Evolutionary conservation across 2,797 vertebrate genomes (phyloP).

Genomic region (Tapirus indicus): DNA sequence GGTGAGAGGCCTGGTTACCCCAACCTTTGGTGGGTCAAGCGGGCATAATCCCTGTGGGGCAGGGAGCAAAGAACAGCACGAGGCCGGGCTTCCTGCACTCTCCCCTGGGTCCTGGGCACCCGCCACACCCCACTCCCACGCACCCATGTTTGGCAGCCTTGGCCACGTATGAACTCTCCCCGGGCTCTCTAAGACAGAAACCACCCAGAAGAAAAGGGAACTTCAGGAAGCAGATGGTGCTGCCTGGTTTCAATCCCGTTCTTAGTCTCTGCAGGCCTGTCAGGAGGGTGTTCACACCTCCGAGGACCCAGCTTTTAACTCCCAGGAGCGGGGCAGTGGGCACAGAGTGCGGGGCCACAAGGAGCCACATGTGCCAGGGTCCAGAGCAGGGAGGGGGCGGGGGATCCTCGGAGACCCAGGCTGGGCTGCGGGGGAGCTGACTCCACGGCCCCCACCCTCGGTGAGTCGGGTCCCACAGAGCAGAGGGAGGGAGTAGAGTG

Average conservation of each 20-base stretch:
- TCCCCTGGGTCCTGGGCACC: neutral
- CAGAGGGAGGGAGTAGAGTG: neutral
- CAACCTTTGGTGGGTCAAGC: accelerated
- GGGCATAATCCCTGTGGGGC: neutral
- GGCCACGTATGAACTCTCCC: neutral
- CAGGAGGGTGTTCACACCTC: neutral
- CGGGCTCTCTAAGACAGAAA: neutral
- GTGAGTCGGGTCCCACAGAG: neutral
- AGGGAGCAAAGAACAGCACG: neutral
- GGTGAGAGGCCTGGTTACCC: neutral
- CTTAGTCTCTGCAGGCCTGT: neutral
- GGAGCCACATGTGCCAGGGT: too few species aligned
- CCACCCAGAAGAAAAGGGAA: slow-evolving; percentile 68
- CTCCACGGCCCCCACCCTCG: accelerated
- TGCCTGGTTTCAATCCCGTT: slow-evolving; percentile 63
- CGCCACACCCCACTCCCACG: neutral
- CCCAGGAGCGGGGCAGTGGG: neutral
- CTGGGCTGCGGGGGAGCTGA: accelerated
- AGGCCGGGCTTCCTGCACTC: too few species aligned
- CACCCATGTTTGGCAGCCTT: neutral
- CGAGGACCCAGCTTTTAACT: neutral
- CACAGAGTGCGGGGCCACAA: neutral
- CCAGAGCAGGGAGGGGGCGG: neutral
- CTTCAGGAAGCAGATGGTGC: neutral
- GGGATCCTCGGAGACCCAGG: too few species aligned